These are phyloP conservation scores for Sinodicranocentrus sp. DNA, from an alignment of 2,888 invertebrate species.

Conservation along the genomic window DNA sequence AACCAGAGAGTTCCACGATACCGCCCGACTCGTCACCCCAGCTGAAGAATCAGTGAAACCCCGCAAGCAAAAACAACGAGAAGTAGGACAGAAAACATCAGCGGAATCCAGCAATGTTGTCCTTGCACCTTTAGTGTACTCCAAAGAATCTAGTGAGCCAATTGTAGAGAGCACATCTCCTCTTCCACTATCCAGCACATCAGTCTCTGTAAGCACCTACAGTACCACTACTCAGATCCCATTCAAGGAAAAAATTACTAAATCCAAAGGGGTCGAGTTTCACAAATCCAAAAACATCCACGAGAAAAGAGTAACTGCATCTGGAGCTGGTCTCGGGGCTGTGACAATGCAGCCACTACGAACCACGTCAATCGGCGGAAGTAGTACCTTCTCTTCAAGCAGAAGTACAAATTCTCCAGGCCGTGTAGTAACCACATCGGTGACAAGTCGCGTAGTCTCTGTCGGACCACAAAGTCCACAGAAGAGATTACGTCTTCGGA, in stretches of 20 bases:
- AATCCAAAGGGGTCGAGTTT: conserved; percentile 31
- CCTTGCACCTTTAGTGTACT: conserved; percentile 47
- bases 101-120: conserved; percentile 46
- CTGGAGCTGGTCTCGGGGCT: conserved; percentile 35
- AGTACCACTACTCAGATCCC: conserved; percentile 50
- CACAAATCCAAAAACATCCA: conserved; percentile 32
- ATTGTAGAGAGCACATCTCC: conserved; percentile 5
- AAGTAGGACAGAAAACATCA: conserved; percentile 20
- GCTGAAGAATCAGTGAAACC: conserved; percentile 16
- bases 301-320: conserved; percentile 57
- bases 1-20: conserved; percentile 65
- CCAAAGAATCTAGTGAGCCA: conserved; percentile 40
- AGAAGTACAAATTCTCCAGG: conserved; percentile 22
- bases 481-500: conserved; percentile 59
- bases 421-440: conserved; percentile 61
- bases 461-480: conserved; percentile 45
- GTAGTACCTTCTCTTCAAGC: conserved; percentile 2
- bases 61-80: conserved; percentile 38
- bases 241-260: conserved; percentile 36
- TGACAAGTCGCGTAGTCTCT: conserved; percentile 66
- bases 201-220: conserved; percentile 36
- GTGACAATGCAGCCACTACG: conserved; percentile 40
- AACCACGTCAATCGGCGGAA: conserved; percentile 27
- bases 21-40: conserved; percentile 22
- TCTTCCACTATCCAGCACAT: conserved; percentile 29